Percentiles rank a stretch among this genome's conserved stretches.
Evolutionary conservation across 2,113 vertebrate species (phyloP).

Genomic region (Sinocyclocheilus maitianheensis): DNA sequence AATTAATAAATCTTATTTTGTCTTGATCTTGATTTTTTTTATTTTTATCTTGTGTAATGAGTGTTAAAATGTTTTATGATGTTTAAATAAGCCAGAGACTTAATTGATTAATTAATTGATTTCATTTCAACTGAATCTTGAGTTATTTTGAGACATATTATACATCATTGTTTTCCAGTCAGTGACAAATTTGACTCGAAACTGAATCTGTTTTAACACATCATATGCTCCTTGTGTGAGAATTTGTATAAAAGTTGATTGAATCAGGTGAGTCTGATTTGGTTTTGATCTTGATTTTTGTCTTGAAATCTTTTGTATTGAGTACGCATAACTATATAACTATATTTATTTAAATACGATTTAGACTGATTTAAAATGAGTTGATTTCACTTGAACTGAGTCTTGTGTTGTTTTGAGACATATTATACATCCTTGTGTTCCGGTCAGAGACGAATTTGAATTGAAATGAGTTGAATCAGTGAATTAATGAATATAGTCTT

Average conservation of each 20-base stretch:
- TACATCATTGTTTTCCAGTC: neutral
- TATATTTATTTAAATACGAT: too few species aligned
- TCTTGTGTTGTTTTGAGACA: conserved; percentile 13
- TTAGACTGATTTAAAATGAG: neutral
- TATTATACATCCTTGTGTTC: neutral
- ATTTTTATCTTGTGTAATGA: too few species aligned
- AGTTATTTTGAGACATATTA: too few species aligned
- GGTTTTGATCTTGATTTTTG: neutral
- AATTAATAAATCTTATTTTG: too few species aligned
- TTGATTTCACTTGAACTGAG: neutral
- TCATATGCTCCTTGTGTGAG: too few species aligned
- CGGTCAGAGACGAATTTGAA: neutral
- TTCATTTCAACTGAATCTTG: too few species aligned
- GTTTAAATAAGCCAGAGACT: too few species aligned
- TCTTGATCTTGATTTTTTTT: too few species aligned
- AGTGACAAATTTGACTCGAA: neutral
- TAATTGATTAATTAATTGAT: too few species aligned
- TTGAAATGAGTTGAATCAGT: neutral
- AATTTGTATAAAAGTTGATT: neutral
- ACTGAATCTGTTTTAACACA: neutral
- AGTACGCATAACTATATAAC: too few species aligned
- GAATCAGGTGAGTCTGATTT: neutral
- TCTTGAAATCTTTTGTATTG: neutral
- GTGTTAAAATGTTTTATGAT: too few species aligned
- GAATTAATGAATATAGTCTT: neutral